Base-by-base conservation (phyloP, 2,797 vertebrate genomes). In the Propithecus deckenii region DNA sequence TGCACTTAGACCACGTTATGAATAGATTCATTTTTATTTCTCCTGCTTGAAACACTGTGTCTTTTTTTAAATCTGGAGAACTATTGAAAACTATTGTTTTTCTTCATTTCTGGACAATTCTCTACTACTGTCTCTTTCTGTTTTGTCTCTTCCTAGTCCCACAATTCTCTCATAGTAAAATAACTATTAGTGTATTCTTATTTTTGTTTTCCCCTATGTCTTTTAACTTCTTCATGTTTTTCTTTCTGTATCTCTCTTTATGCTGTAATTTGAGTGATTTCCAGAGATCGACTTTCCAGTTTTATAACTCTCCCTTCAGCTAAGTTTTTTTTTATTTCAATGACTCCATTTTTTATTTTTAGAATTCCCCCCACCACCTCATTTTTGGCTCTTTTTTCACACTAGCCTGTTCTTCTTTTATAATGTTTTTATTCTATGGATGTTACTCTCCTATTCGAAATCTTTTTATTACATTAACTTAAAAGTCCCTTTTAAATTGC, bases 281-380 rank as follows among this genome's bases (percentile, higher is more conserved):
- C 55, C 75, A 52, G 5, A 18, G 46, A 78, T 57, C 23, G 86
- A 0, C 67, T n/a, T 93, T 95, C 85, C 35, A 95, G 25, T 74
- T 96, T 80, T 41, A 72, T 80, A 84, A 92, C 5, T 84, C 63
- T 93, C 30, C 48, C 71, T 86, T 92, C 25, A 75, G 55, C 59
- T 59, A 50, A 72, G 35, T 13, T 15, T 87, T 91, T 88, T 76
- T 52, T 50, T 81, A 15, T 65, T 69, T 67, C 23, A 67, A 30
- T 79, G 72, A 43, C 69, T 94, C 6, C 14, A 7, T 28, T 89
- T 78, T 97, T 89, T 46, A 4, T 96, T 88, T 95, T 87, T 96
- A 92, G 59, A 91, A 43, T 97, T 92, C 7, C 8, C 46, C 63
- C 1, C 8, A 41, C 41, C 5, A 6, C 8, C 63, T 32, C 15